Evolutionary conservation across 2,888 invertebrate genomes (phyloP), one percentile per base, ranked within the genome.

Genomic region (Lithophane ornitopus): DNA sequence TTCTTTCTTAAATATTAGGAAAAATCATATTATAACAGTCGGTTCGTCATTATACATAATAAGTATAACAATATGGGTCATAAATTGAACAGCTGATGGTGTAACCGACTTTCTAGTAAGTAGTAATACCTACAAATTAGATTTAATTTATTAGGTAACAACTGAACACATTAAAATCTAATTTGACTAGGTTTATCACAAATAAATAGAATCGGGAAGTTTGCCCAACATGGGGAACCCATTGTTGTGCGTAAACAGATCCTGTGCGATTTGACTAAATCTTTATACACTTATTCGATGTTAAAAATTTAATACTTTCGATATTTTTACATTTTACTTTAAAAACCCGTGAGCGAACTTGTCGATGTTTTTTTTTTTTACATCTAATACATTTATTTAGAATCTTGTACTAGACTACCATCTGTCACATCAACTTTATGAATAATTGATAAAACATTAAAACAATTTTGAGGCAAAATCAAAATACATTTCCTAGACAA

Each of bases 321-420:
- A 70, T 81, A 75, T 85, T 81, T 86, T 67, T 75, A 87, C 79
- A 88, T 66, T 82, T 81, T 78, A 84, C 71, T 65, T 62, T 75
- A 81, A 72, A 81, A 82, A 93, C 94, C 94, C 94, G 94, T 94
- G 90, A 92, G 88, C 90, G 93, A 94, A 94, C 94, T 94, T 93
- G 93, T 91, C 84, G 80, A 74, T 84, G 80, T 76, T 70, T 81
- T 71, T 54, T 58, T 74, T 72, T 58, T 72, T 72, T 79, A 82
- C 46, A 81, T 59, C 65, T 84, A 81, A 39, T 70, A 56, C 70
- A 70, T 61, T 61, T 74, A 76, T 75, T 80, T 81, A 83, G 58
- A 84, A 81, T 78, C 46, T 72, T 75, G 74, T 72, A 46, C 14
- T 4, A 16, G 34, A 79, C 82, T 82, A 83, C 58, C 54, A 75